Evolutionary conservation across 2,888 invertebrate genomes (phyloP), one percentile per base, ranked within the genome.

Genomic region (Ormyrus thymus): DNA sequence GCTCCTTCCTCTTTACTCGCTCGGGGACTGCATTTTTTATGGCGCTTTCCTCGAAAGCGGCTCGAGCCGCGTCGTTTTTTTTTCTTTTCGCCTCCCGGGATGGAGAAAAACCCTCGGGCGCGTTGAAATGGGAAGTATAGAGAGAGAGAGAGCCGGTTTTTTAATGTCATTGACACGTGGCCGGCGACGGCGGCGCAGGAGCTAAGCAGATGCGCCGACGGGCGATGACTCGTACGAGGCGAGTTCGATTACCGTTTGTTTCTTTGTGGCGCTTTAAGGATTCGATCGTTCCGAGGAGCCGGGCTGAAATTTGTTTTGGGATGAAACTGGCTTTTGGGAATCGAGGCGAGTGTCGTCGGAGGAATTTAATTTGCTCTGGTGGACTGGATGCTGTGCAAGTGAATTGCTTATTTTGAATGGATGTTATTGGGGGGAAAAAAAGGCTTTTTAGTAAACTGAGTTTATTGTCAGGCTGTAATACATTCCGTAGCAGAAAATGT

Each of bases 91-190:
- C 29, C 50, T n/a, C 64, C 11, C 50, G 64, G 9, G 13, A 13
- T 6, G 3, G 29, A 29, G 29, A 29, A 29, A 29, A 29, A 3
- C 29, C 29, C 29, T 29, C 11, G 65, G 7, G 65, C 29, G 45
- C 0, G 45, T 8, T 64, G 48, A 69, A 58, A 69, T 55, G 29
- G 11, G 46, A 45, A 61, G 11, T 10, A 50, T 48, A 15, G 45
- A 45, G 56, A 45, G 48, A 9, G 43, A 10, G 7, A 9, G 74
- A n/a, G 9, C 46, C 15, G 9, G 9, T 50, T 55, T 53, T 45
- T 68, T 62, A 45, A 65, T 59, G 58, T 51, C 66, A 66, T 77
- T 55, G 65, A 77, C 77, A 61, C 65, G 77, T 71, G 71, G 55
- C 45, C 45, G 15, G 59, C 48, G 48, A 50, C 29, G 8, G 11